Evolutionary conservation across 2,113 vertebrate genomes (phyloP), one percentile per base, ranked within the genome.

Genomic region (Jacana jacana): DNA sequence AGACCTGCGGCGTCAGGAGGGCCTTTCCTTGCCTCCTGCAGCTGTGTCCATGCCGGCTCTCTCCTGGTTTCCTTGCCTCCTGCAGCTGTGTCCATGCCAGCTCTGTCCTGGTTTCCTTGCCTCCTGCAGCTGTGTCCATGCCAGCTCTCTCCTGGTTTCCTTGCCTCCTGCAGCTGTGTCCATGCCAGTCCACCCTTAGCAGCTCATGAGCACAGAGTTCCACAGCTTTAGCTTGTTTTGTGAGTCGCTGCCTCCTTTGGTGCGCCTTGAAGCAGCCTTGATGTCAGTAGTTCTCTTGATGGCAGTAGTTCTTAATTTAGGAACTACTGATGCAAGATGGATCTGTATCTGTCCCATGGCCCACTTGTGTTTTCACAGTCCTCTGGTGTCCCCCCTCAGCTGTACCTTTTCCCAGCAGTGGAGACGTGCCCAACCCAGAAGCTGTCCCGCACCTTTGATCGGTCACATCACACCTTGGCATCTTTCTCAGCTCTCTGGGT

Each of bases 171-270:
- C 39, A 72, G 40, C 7, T 46, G 23, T 18, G n/a, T 46, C 10
- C 0, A 1, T 11, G 39, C 48, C 24, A 28, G 20, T n/a, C n/a
- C 75, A 66, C 12, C 75, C 0, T 0, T 24, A 31, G 6, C 37
- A 40, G 58, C 48, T 54, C 37, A 17, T 58, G 13, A 57, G 64
- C 37, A 28, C 52, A 58, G 48, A 61, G 81, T 51, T 70, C 20
- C 30, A 20, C 37, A 6, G 64, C 23, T 8, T 28, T 13, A 40
- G 35, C 61, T 70, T 75, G 80, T 8, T 58, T 9, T 14, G 2
- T 14, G 70, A 71, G 52, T 35, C 3, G 0, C 44, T 35, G 10
- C 35, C 44, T 35, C 23, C 58, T 55, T 81, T n/a, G 39, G 14
- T 60, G 76, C 83, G 58, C 49, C 89, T 30, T 39, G 44, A 57